Evolutionary conservation across 2,888 invertebrate species (phyloP).

Genomic region (Drosophila mettleri): DNA sequence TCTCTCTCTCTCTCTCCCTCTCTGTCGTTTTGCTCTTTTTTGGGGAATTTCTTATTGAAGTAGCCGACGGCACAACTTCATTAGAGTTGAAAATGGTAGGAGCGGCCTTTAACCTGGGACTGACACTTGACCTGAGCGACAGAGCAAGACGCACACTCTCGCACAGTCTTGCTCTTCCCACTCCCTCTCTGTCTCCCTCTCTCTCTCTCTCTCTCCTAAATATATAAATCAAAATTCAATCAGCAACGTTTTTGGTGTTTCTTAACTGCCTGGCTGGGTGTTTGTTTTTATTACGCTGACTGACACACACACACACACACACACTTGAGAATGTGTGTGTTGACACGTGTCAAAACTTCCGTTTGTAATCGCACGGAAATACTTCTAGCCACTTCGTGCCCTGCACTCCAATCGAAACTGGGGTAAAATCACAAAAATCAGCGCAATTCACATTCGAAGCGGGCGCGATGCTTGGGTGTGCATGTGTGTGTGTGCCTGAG

Average conservation of each 20-base stretch:
- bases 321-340: constrained; percentile 53
- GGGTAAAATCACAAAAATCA: constrained; percentile 75
- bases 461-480: constrained; percentile 14
- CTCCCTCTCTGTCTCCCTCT: background rate
- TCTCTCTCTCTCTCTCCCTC: no score
- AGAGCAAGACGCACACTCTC: background rate
- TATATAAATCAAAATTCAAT: constrained; percentile 83
- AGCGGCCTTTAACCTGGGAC: constrained; percentile 62
- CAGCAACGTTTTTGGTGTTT: constrained; percentile 60
- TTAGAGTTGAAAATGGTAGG: constrained; percentile 44
- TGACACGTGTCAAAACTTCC: constrained; percentile 84
- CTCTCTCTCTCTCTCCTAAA: constrained; percentile 7
- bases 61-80: constrained; percentile 74
- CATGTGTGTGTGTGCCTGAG: constrained; percentile 7
- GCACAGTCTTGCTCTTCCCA: background rate
- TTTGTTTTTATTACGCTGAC: constrained; percentile 78
- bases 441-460: constrained; percentile 43
- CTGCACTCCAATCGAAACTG: constrained; percentile 66
- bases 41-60: constrained; percentile 57
- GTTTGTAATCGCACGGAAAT: constrained; percentile 79
- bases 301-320: constrained; percentile 41
- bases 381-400: constrained; percentile 73
- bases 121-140: constrained; percentile 55
- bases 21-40: constrained; percentile 3
- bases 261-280: constrained; percentile 49